Evolutionary conservation across 2,113 vertebrate species (phyloP).

Genomic region (Rhinoptilus africanus): DNA sequence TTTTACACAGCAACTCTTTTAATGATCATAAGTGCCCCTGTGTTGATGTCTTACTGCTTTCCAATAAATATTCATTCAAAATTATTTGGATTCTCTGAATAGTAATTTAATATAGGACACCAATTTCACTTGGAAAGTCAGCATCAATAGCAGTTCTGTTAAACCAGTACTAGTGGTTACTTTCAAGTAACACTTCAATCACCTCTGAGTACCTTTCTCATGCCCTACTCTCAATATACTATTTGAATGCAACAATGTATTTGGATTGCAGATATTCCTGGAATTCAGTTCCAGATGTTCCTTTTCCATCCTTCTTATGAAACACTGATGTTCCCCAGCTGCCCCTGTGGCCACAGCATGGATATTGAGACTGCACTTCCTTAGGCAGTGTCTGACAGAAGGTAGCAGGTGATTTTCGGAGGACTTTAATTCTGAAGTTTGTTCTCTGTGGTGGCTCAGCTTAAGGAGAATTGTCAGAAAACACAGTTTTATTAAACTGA

Average conservation of each 20-base stretch:
- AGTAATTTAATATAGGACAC: not conserved
- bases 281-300: not conserved
- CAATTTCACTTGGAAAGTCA: not conserved
- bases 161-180: not conserved
- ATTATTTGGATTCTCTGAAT: not conserved
- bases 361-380: not conserved
- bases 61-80: not conserved
- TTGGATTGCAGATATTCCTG: not conserved
- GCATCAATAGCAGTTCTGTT: not conserved
- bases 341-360: not conserved
- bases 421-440: not conserved
- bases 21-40: not conserved
- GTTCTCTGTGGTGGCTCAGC: not conserved
- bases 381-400: not conserved
- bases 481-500: not conserved
- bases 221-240: not conserved
- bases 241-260: not conserved
- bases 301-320: not conserved
- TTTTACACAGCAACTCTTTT: not conserved
- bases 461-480: not conserved
- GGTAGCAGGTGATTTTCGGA: not conserved
- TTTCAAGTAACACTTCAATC: not conserved
- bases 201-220: not conserved
- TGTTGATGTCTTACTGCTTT: not conserved
- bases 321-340: not conserved